Conservation (phyloP, 2,797 vertebrate species). For the Balearica regulorum region DNA sequence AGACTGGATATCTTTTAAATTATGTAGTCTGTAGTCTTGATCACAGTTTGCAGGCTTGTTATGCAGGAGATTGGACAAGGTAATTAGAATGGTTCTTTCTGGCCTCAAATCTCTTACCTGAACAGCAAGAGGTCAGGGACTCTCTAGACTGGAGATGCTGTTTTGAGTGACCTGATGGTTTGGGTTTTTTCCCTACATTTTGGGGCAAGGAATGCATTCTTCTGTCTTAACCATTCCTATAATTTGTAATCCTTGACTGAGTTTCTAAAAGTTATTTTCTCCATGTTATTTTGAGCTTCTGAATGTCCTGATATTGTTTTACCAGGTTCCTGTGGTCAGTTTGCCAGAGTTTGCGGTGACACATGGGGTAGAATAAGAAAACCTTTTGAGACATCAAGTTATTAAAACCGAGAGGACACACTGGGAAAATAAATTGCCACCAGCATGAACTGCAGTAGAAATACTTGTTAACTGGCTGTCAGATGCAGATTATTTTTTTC, state of each 20-base stretch:
- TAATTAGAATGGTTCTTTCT: background rate
- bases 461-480: constrained; percentile 40
- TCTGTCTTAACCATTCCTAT: background rate
- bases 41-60: background rate
- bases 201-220: background rate
- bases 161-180: background rate
- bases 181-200: background rate
- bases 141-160: background rate
- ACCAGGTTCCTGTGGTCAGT: constrained; percentile 12
- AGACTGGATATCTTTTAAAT: background rate
- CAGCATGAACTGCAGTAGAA: constrained; percentile 28
- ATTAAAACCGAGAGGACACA: constrained; percentile 11
- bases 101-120: background rate
- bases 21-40: background rate
- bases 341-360: constrained; percentile 18
- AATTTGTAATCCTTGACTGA: background rate
- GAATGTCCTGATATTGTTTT: background rate
- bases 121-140: background rate
- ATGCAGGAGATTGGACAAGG: background rate
- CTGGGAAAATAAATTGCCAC: constrained; percentile 41
- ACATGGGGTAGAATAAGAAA: background rate
- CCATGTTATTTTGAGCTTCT: background rate
- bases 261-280: background rate
- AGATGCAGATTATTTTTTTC: background rate
- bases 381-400: constrained; percentile 7